phyloP scores from a whole-genome alignment of 53 echinoderm and acorn worm genomes.

The Pentamera pediparva region DNA sequence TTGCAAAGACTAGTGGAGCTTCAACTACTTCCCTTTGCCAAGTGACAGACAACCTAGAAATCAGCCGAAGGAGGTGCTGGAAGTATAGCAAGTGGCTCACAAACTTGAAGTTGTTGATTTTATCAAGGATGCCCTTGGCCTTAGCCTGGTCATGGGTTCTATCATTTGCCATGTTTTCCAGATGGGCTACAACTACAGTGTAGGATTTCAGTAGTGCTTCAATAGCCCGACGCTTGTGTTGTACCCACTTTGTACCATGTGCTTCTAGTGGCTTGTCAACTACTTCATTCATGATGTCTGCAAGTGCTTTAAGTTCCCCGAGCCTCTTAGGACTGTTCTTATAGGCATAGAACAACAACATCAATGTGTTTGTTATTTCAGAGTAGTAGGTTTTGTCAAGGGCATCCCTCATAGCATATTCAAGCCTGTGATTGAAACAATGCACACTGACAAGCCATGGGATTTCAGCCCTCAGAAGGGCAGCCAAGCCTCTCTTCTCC shows the following conservation, averaged over 20 bases:
- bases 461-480: constrained; percentile 34
- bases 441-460: constrained; percentile 42
- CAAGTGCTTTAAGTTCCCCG: constrained; percentile 30
- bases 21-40: constrained; percentile 33
- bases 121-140: constrained; percentile 27
- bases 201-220: constrained; percentile 34
- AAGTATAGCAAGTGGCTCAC: constrained; percentile 32
- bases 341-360: constrained; percentile 28
- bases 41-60: constrained; percentile 34
- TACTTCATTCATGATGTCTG: constrained; percentile 38
- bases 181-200: constrained; percentile 35
- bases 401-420: constrained; percentile 32
- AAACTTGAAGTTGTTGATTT: constrained; percentile 43
- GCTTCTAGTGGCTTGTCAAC: constrained; percentile 38
- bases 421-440: constrained; percentile 42
- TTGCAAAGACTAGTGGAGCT: background rate
- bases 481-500: constrained; percentile 32
- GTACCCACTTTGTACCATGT: constrained; percentile 46
- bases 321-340: constrained; percentile 44
- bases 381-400: constrained; percentile 31
- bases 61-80: constrained; percentile 34
- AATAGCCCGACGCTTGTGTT: constrained; percentile 37
- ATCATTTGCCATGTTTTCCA: constrained; percentile 41
- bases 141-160: constrained; percentile 26
- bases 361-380: constrained; percentile 37